Base-by-base conservation (phyloP, 2,113 vertebrate species). In the Sylvilagus bachmani region DNA sequence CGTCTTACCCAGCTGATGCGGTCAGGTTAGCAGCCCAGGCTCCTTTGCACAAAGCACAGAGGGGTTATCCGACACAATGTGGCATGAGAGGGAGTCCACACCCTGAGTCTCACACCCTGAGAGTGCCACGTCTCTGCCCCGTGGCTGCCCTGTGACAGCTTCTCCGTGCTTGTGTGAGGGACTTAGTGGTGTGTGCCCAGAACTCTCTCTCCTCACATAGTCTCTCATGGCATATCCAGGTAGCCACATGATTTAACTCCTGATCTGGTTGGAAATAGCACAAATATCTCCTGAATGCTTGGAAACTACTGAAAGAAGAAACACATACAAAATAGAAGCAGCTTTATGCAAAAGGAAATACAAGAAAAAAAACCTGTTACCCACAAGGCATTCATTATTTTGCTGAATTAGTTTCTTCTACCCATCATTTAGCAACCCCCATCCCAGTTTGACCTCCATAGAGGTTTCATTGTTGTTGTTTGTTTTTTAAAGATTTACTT, bases 131-230 rank as follows among this genome's bases (percentile, higher is more conserved):
- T 24, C 14, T 78, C 9, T 0, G 0, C 33, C 49, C 21, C 6
- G 0, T 13, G 0, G 24, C 49, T 53, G n/a, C 29, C 21, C 6
- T 44, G 31, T 3, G 49, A 21, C 31, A 51, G 36, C 4, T 2
- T 0, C 24, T 10, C 36, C 25, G 11, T 3, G 21, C 69, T 12
- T 53, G 14, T 6, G 0, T 10, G 29, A 12, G 1, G 7, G 17
- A 16, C 38, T 62, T 61, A 17, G 6, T 14, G 58, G 14, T 3
- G 24, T 19, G 1, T n/a, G 13, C 9, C 19, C 67, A 53, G 21
- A 0, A 44, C 31, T 74, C 33, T 61, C n/a, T n/a, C n/a, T 21
- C 44, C 36, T 71, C 10, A 14, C 49, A 10, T 49, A 27, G 4
- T 67, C 12, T 77, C 4, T 74, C 9, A 73, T 66, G 67, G 55